Percentiles rank a stretch among this genome's conserved stretches.
These are phyloP conservation scores for Piprites chloris DNA, from an alignment of 2,113 vertebrate species.

Conservation along the genomic window DNA sequence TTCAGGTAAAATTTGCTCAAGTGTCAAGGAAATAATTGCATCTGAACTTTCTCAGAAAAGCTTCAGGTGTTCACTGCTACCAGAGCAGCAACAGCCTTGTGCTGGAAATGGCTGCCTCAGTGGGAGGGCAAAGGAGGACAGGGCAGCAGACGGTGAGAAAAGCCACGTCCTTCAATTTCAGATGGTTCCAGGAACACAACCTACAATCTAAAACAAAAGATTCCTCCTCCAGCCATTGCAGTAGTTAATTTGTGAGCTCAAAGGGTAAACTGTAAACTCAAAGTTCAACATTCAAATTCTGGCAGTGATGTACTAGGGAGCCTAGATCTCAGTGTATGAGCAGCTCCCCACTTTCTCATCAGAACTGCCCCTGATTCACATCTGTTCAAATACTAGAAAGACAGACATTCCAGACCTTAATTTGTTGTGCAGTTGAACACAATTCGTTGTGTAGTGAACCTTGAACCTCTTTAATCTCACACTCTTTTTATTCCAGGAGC, in stretches of 20 bases:
- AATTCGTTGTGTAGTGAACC: neutral
- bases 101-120: neutral
- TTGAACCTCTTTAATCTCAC: neutral
- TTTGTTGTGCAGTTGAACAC: neutral
- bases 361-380: neutral
- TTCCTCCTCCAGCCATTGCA: neutral
- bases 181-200: neutral
- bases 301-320: neutral
- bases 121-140: neutral
- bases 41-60: neutral
- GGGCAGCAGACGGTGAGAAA: neutral
- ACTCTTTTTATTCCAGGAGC: neutral
- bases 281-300: constrained; percentile 5
- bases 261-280: neutral
- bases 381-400: neutral
- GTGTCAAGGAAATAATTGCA: constrained; percentile 4
- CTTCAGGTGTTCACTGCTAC: neutral
- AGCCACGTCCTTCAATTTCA: neutral
- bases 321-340: neutral
- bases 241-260: neutral
- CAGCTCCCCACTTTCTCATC: neutral
- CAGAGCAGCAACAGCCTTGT: neutral
- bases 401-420: neutral
- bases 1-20: constrained; percentile 6
- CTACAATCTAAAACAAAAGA: neutral